A percentile compares a stretch with the other conserved stretches of the same genome.
Conservation (phyloP, 2,888 invertebrate genomes). For the Thelaira solivaga region DNA sequence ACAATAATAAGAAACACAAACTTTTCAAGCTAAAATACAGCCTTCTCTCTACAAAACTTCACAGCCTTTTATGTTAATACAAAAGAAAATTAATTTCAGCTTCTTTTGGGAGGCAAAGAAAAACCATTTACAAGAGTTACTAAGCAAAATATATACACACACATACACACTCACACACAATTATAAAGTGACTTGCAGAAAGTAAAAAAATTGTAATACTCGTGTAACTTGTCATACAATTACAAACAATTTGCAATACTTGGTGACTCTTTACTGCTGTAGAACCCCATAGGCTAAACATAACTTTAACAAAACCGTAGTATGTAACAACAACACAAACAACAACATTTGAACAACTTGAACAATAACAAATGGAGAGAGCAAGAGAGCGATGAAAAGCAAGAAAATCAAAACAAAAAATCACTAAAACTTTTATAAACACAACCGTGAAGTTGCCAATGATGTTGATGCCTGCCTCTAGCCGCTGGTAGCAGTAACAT, state of each 20-base stretch:
- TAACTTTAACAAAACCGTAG: slow-evolving; percentile 11
- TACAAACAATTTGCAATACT: slow-evolving; percentile 52
- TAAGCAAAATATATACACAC: neutral
- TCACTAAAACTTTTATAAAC: slow-evolving; percentile 53
- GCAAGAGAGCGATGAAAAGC: neutral
- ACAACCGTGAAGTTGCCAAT: slow-evolving; percentile 60
- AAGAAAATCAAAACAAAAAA: slow-evolving; percentile 36
- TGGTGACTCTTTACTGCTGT: slow-evolving; percentile 23
- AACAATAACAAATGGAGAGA: slow-evolving; percentile 10
- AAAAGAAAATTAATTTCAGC: slow-evolving; percentile 8
- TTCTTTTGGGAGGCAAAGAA: slow-evolving; percentile 1
- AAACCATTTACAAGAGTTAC: slow-evolving; percentile 15
- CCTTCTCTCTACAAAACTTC: neutral
- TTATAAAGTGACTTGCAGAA: slow-evolving; percentile 29
- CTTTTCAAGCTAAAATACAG: neutral
- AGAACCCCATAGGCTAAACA: slow-evolving; percentile 28
- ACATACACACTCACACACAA: neutral
- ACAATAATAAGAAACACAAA: too few relatives aligned
- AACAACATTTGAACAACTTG: slow-evolving; percentile 8
- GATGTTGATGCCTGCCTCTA: slow-evolving; percentile 44
- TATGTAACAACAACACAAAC: neutral
- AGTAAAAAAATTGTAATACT: slow-evolving; percentile 35
- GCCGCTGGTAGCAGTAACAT: slow-evolving; percentile 35
- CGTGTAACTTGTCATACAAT: slow-evolving; percentile 59
- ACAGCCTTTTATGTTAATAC: neutral